phyloP scores from a whole-genome alignment of 2,888 invertebrate species.

The Noctua comes region DNA sequence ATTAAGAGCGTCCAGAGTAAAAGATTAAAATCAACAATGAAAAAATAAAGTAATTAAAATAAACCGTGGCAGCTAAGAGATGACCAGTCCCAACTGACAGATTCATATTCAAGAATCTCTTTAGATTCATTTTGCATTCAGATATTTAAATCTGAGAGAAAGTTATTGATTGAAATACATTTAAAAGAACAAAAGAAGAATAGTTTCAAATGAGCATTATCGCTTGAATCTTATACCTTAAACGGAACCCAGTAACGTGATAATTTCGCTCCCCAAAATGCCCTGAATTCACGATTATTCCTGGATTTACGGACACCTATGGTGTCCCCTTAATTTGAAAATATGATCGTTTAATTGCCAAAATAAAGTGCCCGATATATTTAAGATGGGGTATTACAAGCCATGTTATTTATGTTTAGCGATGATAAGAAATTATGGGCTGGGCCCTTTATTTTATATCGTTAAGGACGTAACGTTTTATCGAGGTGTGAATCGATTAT shows the following conservation, averaged over 20 bases:
- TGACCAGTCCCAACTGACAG: no score
- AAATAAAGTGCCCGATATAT: constrained; percentile 69
- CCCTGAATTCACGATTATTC: constrained; percentile 84
- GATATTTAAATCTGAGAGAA: not conserved
- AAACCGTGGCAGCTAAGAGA: no score
- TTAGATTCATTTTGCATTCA: not conserved
- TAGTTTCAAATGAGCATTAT: not conserved
- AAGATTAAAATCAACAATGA: no score
- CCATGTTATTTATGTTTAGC: constrained; percentile 71
- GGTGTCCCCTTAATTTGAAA: constrained; percentile 85
- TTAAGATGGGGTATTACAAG: constrained; percentile 71
- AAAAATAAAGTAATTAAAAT: no score
- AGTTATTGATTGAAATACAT: not conserved
- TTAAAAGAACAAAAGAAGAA: not conserved
- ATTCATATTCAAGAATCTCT: not conserved
- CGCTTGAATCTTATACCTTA: constrained; percentile 52
- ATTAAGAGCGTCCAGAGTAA: no score
- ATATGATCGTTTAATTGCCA: constrained; percentile 85
- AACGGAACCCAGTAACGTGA: constrained; percentile 67
- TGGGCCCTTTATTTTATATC: constrained; percentile 62
- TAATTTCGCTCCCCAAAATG: constrained; percentile 79
- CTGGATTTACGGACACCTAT: constrained; percentile 81
- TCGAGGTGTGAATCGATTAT: constrained; percentile 62
- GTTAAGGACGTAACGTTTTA: constrained; percentile 55
- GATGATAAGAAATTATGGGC: constrained; percentile 71